Conservation (phyloP, 2,113 vertebrate genomes). For the Aspidoscelis tigris region DNA sequence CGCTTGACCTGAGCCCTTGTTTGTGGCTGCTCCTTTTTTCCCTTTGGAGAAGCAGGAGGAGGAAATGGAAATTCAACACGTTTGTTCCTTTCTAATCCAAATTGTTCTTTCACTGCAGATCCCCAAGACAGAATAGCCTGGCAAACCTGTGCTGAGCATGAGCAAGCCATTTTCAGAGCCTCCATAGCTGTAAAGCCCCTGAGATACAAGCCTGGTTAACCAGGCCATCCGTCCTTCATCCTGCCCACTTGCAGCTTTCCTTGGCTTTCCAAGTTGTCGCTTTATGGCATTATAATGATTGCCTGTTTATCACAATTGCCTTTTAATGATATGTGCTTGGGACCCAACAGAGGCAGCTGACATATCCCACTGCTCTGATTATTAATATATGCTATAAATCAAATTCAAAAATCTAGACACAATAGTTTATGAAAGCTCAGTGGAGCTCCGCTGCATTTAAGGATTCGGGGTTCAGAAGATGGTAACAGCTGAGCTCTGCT, state of each 20-base stretch:
- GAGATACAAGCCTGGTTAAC: neutral
- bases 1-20: neutral
- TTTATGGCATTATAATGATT: constrained; percentile 21
- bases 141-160: neutral
- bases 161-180: neutral
- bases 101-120: neutral
- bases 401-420: neutral
- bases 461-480: neutral
- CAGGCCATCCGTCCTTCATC: neutral
- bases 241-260: neutral
- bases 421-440: neutral
- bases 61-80: neutral
- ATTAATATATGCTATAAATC: constrained; percentile 31
- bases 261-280: neutral
- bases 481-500: neutral
- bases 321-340: constrained; percentile 27
- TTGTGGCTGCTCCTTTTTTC: neutral
- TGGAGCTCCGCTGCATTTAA: neutral
- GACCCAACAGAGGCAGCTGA: constrained; percentile 12
- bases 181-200: constrained; percentile 6
- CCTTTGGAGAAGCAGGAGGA: neutral
- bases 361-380: constrained; percentile 18
- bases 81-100: neutral
- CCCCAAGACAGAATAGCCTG: neutral
- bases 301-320: constrained; percentile 14